These are phyloP conservation scores for Macaria liturata DNA, from an alignment of 2,888 invertebrate genomes.

Conservation along the genomic window DNA sequence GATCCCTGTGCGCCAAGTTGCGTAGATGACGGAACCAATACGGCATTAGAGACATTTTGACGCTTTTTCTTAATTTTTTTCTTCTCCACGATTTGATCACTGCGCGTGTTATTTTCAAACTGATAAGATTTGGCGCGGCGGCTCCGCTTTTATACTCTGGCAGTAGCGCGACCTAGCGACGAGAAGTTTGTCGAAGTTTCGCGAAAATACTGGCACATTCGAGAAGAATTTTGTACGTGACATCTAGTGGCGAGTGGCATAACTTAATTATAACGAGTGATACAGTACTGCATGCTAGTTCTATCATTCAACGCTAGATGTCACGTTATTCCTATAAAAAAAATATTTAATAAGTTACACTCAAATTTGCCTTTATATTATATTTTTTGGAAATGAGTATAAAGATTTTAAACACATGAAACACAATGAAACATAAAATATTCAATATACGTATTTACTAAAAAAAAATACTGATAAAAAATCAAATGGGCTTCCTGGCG, in stretches of 20 bases:
- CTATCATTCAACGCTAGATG: too few species aligned
- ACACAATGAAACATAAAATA: too few species aligned
- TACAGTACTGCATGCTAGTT: too few species aligned
- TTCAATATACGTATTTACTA: too few species aligned
- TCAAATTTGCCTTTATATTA: not conserved
- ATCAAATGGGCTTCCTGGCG: too few species aligned
- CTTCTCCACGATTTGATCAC: slow-evolving; percentile 7
- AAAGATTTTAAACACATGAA: too few species aligned
- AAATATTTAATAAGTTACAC: too few species aligned
- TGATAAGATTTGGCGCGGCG: slow-evolving; percentile 33
- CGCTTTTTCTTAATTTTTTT: slow-evolving; percentile 26
- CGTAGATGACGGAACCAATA: slow-evolving; percentile 74
- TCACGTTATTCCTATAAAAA: too few species aligned
- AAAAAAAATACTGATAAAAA: too few species aligned
- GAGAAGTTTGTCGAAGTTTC: slow-evolving; percentile 48
- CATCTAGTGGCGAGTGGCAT: slow-evolving; percentile 47
- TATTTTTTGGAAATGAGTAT: not conserved
- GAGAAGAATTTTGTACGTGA: slow-evolving; percentile 27
- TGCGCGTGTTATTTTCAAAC: slow-evolving; percentile 31
- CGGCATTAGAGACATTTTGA: slow-evolving; percentile 70
- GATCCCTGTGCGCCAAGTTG: slow-evolving; percentile 63
- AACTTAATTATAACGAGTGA: slow-evolving; percentile 11
- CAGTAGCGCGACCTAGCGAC: slow-evolving; percentile 54
- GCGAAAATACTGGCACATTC: slow-evolving; percentile 52
- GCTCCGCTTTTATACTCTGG: slow-evolving; percentile 53